These are phyloP conservation scores for Alosa sapidissima DNA, from an alignment of 2,797 vertebrate genomes.

Conservation along the genomic window DNA sequence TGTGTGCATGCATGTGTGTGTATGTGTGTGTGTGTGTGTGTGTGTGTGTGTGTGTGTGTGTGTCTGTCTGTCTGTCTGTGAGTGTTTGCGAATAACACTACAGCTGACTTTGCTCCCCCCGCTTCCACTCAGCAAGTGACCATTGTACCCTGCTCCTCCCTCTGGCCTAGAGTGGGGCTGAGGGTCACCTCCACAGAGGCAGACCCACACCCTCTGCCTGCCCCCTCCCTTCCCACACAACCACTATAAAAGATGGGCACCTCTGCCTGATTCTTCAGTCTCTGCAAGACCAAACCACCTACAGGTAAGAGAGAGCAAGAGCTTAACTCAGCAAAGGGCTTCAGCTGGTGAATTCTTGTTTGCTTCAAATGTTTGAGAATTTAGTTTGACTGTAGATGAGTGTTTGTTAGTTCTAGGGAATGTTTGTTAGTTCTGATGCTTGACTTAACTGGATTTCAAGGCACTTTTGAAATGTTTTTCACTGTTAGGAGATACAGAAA, in stretches of 20 bases:
- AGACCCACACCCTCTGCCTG: slow-evolving; percentile 16
- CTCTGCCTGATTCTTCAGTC: slow-evolving; percentile 64
- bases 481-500: background rate
- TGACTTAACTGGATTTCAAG: background rate
- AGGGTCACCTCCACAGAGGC: slow-evolving; percentile 55
- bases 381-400: background rate
- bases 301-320: slow-evolving; percentile 71
- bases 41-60: slow-evolving; percentile 22
- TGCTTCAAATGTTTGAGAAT: background rate
- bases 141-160: slow-evolving; percentile 51
- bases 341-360: background rate
- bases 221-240: slow-evolving; percentile 37
- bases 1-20: background rate
- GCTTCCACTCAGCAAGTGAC: slow-evolving; percentile 42
- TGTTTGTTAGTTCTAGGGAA: background rate
- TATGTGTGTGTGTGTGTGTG: background rate
- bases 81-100: slow-evolving; percentile 16
- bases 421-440: background rate
- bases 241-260: slow-evolving; percentile 63
- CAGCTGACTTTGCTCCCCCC: slow-evolving; percentile 38
- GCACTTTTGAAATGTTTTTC: background rate
- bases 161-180: slow-evolving; percentile 44
- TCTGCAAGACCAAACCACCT: slow-evolving; percentile 63
- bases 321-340: background rate
- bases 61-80: background rate